Evolutionary conservation across 2,888 invertebrate species (phyloP).

Genomic region (Drosophila phalerata): DNA sequence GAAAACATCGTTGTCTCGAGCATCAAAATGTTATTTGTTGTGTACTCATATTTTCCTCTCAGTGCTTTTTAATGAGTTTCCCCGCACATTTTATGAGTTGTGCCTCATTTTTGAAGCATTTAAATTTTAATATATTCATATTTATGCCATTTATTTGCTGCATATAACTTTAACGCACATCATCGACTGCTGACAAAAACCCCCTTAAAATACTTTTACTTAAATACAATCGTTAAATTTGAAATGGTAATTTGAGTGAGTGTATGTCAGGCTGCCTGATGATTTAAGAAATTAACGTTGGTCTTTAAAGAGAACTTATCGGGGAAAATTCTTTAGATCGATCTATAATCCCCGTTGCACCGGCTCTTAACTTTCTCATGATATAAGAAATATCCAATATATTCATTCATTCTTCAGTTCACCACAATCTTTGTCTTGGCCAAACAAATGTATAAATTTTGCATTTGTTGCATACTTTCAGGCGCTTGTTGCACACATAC

Average conservation of each 20-base stretch:
- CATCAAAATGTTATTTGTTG: constrained; percentile 14
- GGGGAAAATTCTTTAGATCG: neutral
- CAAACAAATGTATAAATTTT: constrained; percentile 10
- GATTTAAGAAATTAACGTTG: neutral
- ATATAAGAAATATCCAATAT: neutral
- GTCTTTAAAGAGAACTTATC: neutral
- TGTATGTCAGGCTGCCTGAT: constrained; percentile 18
- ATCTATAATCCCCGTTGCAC: neutral
- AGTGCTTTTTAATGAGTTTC: constrained; percentile 56
- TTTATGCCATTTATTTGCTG: constrained; percentile 55
- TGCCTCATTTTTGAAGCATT: constrained; percentile 43
- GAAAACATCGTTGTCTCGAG: constrained; percentile 35
- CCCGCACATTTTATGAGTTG: constrained; percentile 43
- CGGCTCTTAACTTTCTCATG: neutral
- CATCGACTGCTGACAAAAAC: constrained; percentile 44
- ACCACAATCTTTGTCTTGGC: constrained; percentile 1
- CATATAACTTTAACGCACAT: constrained; percentile 47
- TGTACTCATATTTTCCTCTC: constrained; percentile 20
- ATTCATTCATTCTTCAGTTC: neutral
- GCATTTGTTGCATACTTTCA: constrained; percentile 30
- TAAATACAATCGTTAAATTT: constrained; percentile 60
- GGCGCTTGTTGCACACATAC: constrained; percentile 25
- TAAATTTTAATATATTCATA: constrained; percentile 58
- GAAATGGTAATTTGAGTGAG: constrained; percentile 65
- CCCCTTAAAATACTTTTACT: constrained; percentile 37